These are phyloP conservation scores for Hipposideros larvatus DNA, from an alignment of 2,797 vertebrate species.

Conservation along the genomic window DNA sequence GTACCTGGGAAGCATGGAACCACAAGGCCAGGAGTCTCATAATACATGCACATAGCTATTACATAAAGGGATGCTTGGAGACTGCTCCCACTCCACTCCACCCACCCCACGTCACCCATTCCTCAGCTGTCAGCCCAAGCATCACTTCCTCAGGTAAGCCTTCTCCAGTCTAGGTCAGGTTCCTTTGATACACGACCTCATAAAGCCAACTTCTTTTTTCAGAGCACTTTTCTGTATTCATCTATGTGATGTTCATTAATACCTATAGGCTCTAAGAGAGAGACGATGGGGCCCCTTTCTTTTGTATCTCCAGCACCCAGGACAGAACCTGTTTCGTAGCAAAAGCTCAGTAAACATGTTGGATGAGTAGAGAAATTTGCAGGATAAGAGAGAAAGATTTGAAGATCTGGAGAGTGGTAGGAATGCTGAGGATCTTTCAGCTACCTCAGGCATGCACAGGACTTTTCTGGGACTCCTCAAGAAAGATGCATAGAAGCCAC, in stretches of 20 bases:
- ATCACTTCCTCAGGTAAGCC: not conserved
- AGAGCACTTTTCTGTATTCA: not conserved
- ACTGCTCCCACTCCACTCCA: too few relatives aligned
- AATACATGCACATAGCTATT: not conserved
- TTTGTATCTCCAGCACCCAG: not conserved
- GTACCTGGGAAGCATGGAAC: not conserved
- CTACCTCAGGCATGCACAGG: not conserved
- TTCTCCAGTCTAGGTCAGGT: not conserved
- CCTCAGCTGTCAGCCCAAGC: not conserved
- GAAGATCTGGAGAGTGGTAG: too few relatives aligned
- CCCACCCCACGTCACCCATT: accelerated
- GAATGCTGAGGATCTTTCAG: not conserved
- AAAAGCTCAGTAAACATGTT: not conserved
- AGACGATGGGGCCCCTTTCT: not conserved
- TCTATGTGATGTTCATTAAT: not conserved
- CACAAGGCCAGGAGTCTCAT: not conserved
- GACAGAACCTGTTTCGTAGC: not conserved
- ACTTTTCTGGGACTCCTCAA: not conserved
- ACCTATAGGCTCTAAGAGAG: not conserved
- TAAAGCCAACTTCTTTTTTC: not conserved
- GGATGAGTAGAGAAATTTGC: not conserved
- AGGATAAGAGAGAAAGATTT: not conserved
- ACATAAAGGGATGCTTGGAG: not conserved
- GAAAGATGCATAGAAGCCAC: not conserved
- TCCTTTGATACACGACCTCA: not conserved